Evolutionary conservation across 2,113 vertebrate species (phyloP).

Genomic region (Dryoscopus gambensis): DNA sequence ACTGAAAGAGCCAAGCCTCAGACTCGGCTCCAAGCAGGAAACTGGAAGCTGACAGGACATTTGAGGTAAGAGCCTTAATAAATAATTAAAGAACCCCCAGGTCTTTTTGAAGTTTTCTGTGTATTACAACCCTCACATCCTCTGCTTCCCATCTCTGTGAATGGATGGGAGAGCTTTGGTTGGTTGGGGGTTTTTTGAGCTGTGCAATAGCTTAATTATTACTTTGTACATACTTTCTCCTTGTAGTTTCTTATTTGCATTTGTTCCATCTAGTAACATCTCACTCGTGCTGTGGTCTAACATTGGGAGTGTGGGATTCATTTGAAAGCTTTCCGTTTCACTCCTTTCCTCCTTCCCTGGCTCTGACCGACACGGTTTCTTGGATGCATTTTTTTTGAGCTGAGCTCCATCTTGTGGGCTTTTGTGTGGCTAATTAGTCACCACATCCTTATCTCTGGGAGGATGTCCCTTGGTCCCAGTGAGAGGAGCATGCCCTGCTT

Average conservation of each 20-base stretch:
- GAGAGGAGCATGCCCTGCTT: not conserved
- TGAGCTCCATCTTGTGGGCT: slow-evolving; percentile 13
- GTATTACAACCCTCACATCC: not conserved
- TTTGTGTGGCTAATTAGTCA: not conserved
- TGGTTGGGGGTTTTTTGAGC: not conserved
- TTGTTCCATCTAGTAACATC: not conserved
- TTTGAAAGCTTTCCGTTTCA: not conserved
- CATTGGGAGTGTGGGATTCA: not conserved
- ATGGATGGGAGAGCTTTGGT: not conserved
- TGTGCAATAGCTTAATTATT: not conserved
- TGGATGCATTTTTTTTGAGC: not conserved
- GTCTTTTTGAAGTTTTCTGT: not conserved
- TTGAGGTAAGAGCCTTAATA: not conserved
- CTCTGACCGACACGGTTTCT: not conserved
- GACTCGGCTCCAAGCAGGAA: not conserved
- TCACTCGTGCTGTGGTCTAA: not conserved
- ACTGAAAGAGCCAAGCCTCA: not conserved
- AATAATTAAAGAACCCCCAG: not conserved
- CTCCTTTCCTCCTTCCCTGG: not conserved
- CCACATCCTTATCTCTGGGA: not conserved
- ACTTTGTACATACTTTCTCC: not conserved
- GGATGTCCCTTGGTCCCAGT: not conserved
- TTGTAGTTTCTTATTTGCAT: not conserved
- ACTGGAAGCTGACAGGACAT: not conserved
- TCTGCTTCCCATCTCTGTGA: not conserved